phyloP scores from a whole-genome alignment of 2,113 vertebrate species.

The Tonatia bakeri region DNA sequence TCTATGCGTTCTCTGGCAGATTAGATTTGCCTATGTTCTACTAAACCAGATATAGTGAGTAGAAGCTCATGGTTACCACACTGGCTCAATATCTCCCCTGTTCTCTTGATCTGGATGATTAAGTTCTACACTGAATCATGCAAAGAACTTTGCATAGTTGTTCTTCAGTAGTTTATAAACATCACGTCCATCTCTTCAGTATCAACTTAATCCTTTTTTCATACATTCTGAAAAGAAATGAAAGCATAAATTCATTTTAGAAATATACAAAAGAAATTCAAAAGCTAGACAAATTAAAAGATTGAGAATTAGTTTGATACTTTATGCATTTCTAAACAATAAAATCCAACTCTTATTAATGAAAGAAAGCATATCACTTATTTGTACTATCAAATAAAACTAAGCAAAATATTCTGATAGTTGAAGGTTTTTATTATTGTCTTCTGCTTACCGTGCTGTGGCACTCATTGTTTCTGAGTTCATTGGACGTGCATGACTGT shows the following conservation, averaged over 20 bases:
- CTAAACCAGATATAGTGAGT: not conserved
- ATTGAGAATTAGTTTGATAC: not conserved
- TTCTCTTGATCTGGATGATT: not conserved
- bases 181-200: not conserved
- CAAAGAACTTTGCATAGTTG: not conserved
- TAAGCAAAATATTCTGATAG: not conserved
- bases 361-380: not conserved
- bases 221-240: not conserved
- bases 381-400: not conserved
- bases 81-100: not conserved
- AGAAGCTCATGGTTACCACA: not conserved
- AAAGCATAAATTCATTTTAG: not conserved
- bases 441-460: not conserved
- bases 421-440: not conserved
- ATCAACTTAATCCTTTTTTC: not conserved
- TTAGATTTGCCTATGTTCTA: not conserved
- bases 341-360: conserved; percentile 7
- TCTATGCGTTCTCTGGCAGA: not conserved
- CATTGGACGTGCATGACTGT: not conserved
- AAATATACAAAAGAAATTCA: not conserved
- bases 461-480: not conserved
- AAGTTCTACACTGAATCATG: not conserved
- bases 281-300: not conserved
- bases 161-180: not conserved
- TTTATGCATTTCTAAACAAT: not conserved